These are phyloP conservation scores for Muscicapa adusta DNA, from an alignment of 2,113 vertebrate species.

Conservation along the genomic window DNA sequence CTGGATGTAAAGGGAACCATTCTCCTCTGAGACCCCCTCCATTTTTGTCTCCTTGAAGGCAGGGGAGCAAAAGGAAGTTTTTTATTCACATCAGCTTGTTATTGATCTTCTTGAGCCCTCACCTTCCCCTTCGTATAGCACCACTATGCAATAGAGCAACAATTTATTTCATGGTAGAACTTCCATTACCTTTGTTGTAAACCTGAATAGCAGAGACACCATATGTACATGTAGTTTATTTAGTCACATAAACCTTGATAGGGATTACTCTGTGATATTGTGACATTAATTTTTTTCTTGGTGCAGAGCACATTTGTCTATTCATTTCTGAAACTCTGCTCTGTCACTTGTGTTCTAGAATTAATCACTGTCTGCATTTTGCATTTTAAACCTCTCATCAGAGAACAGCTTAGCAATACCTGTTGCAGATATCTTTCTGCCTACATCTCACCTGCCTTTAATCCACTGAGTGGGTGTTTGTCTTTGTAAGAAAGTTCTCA, in stretches of 20 bases:
- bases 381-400: not conserved
- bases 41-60: not conserved
- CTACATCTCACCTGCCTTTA: constrained; percentile 17
- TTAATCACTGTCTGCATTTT: not conserved
- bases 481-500: constrained; percentile 21
- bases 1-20: not conserved
- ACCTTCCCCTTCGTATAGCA: not conserved
- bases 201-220: not conserved
- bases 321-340: not conserved
- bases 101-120: not conserved
- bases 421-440: not conserved
- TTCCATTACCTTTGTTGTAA: not conserved
- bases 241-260: not conserved
- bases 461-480: constrained; percentile 4
- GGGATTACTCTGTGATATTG: not conserved
- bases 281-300: rapidly evolving
- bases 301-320: not conserved
- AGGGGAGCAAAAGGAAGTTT: not conserved
- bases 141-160: not conserved
- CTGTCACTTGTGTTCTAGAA: not conserved
- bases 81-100: not conserved
- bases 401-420: not conserved
- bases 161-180: not conserved
- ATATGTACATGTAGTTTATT: not conserved
- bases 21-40: not conserved